Evolutionary conservation across 2,888 invertebrate genomes (phyloP), one percentile per base, ranked within the genome.

Genomic region (Caprella mutica): DNA sequence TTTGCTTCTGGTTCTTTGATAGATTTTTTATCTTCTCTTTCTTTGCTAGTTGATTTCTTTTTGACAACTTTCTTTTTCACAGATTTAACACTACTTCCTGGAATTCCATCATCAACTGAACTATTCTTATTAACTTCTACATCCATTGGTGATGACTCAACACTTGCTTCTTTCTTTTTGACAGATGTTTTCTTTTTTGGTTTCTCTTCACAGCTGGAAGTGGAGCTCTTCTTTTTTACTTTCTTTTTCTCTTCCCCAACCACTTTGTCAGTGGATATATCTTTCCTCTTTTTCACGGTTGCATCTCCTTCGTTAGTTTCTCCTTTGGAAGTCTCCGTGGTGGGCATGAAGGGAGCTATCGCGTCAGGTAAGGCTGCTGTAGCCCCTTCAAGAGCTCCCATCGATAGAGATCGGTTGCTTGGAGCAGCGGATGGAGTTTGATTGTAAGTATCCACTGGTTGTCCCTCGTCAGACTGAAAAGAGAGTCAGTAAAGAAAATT

Each of bases 41-140:
- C 48, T 30, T n/a, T 27, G 26, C 48, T 23, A 29, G 52, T 23
- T 23, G 55, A 33, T 39, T 46, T 55, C 33, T 38, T 59, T 40
- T 35, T 58, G 4, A 35, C 33, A 35, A 38, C 59, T 46, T 57
- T 63, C 52, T 53, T 63, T 33, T 54, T 63, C 23, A 55, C 61
- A 19, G 24, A 14, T 52, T 55, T 54, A 38, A 48, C 59, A 19
- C 38, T 51, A n/a, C 43, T 52, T 55, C 58, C 58, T 14, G 26
- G 35, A 5, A 60, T 60, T 29, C 40, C 46, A 24, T 52, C 56
- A 27, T 50, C 46, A 26, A 52, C 55, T 39, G 56, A 48, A 44
- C 43, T 43, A 14, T 43, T 43, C 43, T 43, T 43, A 42, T 42
- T 52, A 42, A 56, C 56, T 26, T 42, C 38, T 8, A 38, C 24